Evolutionary conservation across 2,113 vertebrate genomes (phyloP).

Genomic region (Aldabrachelys gigantea): DNA sequence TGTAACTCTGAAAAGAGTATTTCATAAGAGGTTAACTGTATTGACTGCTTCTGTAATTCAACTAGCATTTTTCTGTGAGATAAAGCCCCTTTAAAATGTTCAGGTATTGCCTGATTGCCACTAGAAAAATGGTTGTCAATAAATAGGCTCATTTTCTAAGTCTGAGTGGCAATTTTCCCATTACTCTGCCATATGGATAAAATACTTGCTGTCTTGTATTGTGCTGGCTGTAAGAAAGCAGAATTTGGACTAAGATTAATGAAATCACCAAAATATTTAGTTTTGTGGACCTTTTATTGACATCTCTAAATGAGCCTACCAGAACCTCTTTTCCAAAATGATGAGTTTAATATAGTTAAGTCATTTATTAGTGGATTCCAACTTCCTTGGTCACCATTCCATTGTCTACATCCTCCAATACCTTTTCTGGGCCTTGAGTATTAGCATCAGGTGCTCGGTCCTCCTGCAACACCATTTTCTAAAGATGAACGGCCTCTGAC

Average conservation of each 20-base stretch:
- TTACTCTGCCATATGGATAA: constrained; percentile 72
- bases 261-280: constrained; percentile 76
- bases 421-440: neutral
- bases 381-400: neutral
- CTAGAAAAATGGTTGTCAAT: constrained; percentile 73
- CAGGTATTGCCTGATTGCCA: constrained; percentile 66
- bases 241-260: constrained; percentile 70
- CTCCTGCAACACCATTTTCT: neutral
- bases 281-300: constrained; percentile 66
- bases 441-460: fast-evolving
- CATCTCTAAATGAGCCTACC: constrained; percentile 61
- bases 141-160: constrained; percentile 74
- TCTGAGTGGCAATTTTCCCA: constrained; percentile 75
- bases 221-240: constrained; percentile 56
- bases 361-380: constrained; percentile 4
- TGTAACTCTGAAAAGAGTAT: constrained; percentile 49
- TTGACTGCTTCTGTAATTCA: constrained; percentile 41
- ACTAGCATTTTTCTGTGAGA: constrained; percentile 56
- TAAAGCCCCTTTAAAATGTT: constrained; percentile 67
- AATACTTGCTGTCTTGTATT: constrained; percentile 59
- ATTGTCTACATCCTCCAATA: neutral
- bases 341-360: constrained; percentile 48
- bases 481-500: neutral
- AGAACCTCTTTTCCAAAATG: constrained; percentile 33
- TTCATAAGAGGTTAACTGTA: constrained; percentile 64